Percentiles rank a stretch among this genome's conserved stretches.
phyloP scores from a whole-genome alignment of 2,888 invertebrate genomes.

The Julus scanicus region DNA sequence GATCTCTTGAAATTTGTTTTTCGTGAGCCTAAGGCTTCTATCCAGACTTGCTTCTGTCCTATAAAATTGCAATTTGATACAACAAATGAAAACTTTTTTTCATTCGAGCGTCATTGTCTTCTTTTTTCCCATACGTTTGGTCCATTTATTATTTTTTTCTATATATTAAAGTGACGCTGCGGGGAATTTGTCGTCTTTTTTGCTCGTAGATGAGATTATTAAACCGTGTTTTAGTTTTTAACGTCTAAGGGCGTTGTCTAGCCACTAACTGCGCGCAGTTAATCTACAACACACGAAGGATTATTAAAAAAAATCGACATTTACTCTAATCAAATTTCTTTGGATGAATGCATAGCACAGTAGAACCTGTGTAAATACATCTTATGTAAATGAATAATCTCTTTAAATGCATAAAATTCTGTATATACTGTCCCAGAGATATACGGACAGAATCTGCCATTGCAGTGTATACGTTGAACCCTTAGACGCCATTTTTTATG shows the following conservation, averaged over 20 bases:
- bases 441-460: too few species aligned
- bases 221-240: background rate
- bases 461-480: too few species aligned
- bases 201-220: background rate
- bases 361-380: too few species aligned
- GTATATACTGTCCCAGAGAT: too few species aligned
- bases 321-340: background rate
- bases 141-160: slow-evolving; percentile 27
- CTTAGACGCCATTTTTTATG: too few species aligned
- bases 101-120: background rate
- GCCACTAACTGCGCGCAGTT: background rate
- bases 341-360: background rate
- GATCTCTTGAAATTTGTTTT: background rate
- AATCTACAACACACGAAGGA: background rate
- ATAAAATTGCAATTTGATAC: slow-evolving; percentile 10
- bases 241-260: background rate
- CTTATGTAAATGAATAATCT: too few species aligned
- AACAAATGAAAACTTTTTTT: slow-evolving; percentile 34
- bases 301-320: background rate
- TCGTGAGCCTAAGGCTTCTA: background rate
- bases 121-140: background rate
- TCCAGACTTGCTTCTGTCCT: background rate
- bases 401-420: too few species aligned
- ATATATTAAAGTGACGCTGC: background rate
- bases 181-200: background rate